phyloP scores from a whole-genome alignment of 2,113 vertebrate genomes.

The Oncorhynchus tshawytscha region DNA sequence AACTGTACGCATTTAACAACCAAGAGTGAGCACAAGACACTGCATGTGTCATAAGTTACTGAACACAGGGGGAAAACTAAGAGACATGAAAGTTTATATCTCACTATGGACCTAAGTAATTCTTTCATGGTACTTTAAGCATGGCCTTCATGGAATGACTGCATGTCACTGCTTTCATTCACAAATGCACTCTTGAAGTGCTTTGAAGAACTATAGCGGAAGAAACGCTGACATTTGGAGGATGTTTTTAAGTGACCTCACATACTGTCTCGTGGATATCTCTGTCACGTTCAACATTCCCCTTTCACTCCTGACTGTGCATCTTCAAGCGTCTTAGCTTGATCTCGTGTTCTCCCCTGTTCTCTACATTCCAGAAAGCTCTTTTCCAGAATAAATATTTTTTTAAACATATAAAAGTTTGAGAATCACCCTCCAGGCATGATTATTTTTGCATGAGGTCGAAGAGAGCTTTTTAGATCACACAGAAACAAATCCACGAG shows the following conservation, averaged over 20 bases:
- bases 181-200: slow-evolving; percentile 33
- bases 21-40: too few species aligned
- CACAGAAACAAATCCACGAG: slow-evolving; percentile 38
- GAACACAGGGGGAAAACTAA: too few species aligned
- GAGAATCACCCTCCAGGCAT: slow-evolving; percentile 45
- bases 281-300: slow-evolving; percentile 15
- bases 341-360: neutral
- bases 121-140: neutral
- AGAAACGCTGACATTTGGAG: slow-evolving; percentile 45
- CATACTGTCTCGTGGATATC: slow-evolving; percentile 18
- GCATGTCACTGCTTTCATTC: neutral
- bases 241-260: slow-evolving; percentile 34
- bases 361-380: slow-evolving; percentile 13
- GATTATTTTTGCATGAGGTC: slow-evolving; percentile 67
- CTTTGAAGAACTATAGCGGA: slow-evolving; percentile 35
- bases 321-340: slow-evolving; percentile 20
- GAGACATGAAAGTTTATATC: too few species aligned
- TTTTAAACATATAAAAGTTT: slow-evolving; percentile 60
- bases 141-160: slow-evolving; percentile 13
- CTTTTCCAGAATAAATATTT: slow-evolving; percentile 47
- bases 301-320: slow-evolving; percentile 38
- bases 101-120: too few species aligned
- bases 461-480: slow-evolving; percentile 50
- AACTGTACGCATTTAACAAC: too few species aligned
- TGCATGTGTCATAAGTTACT: too few species aligned